Conservation (phyloP, 2,113 vertebrate genomes). For the Burhinus bistriatus region DNA sequence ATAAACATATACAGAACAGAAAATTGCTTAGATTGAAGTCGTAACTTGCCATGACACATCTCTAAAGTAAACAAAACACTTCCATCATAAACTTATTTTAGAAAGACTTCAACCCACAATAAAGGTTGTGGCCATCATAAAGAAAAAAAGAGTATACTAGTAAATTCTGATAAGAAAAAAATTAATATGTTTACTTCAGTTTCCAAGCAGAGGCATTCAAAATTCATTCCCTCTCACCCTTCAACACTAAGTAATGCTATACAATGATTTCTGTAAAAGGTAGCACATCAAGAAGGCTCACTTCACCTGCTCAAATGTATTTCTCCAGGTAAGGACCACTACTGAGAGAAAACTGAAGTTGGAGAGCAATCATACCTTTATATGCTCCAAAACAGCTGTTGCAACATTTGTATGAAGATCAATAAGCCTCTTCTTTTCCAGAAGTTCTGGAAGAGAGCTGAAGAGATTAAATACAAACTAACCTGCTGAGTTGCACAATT, state of each 20-base stretch:
- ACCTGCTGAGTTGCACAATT: background rate
- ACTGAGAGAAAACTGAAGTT: background rate
- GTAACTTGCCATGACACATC: background rate
- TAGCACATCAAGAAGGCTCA: background rate
- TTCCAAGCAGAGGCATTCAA: background rate
- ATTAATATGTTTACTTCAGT: background rate
- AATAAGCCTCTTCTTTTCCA: conserved; percentile 97
- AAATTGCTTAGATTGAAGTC: background rate
- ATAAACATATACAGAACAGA: background rate
- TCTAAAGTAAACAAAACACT: background rate
- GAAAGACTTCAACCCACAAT: background rate
- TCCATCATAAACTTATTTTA: background rate
- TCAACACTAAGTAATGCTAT: background rate
- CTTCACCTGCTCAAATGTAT: background rate
- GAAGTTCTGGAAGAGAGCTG: conserved; percentile 95
- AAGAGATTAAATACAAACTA: conserved; percentile 69
- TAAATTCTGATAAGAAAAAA: background rate
- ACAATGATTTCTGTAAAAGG: background rate
- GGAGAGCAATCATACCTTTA: conserved; percentile 83
- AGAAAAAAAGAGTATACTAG: background rate
- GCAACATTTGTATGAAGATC: conserved; percentile 98
- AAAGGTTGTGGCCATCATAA: background rate
- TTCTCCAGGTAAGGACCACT: background rate
- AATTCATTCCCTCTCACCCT: background rate
- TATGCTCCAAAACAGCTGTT: conserved; percentile 95